Percentiles rank a stretch among this genome's conserved stretches.
phyloP scores from a whole-genome alignment of 2,888 invertebrate species.

The Epinotia nisella region DNA sequence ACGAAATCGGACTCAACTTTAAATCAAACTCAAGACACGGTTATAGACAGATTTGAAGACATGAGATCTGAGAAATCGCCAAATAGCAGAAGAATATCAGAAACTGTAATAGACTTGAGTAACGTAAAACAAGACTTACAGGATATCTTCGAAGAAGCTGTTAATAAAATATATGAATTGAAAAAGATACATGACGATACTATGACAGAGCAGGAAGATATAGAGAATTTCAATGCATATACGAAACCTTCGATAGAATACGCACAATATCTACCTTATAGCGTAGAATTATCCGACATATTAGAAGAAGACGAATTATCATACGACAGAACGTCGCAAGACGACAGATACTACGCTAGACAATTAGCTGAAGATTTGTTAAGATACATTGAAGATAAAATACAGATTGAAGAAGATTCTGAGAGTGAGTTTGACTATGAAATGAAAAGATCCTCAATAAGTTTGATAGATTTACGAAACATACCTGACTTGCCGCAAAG shows the following conservation, averaged over 20 bases:
- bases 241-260: conserved; percentile 70
- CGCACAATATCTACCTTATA: conserved; percentile 67
- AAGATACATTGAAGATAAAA: conserved; percentile 68
- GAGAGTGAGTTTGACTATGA: conserved; percentile 74
- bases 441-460: conserved; percentile 71
- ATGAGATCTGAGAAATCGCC: conserved; percentile 57
- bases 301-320: conserved; percentile 79
- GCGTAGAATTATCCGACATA: conserved; percentile 78
- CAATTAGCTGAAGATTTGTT: conserved; percentile 69
- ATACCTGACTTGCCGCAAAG: conserved; percentile 79
- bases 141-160: conserved; percentile 70
- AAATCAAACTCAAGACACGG: conserved; percentile 78
- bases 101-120: conserved; percentile 75
- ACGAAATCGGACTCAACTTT: conserved; percentile 80
- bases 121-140: conserved; percentile 75
- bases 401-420: conserved; percentile 63
- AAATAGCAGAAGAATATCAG: conserved; percentile 71
- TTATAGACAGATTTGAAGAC: conserved; percentile 70
- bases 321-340: conserved; percentile 63
- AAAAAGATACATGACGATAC: conserved; percentile 66
- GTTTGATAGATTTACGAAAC: conserved; percentile 74
- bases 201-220: conserved; percentile 77
- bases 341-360: conserved; percentile 63
- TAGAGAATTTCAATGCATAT: conserved; percentile 74
- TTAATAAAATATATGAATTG: conserved; percentile 61